Evolutionary conservation across 23 tunicate genomes (phyloP).

Genomic region (Phallusia fumigata): DNA sequence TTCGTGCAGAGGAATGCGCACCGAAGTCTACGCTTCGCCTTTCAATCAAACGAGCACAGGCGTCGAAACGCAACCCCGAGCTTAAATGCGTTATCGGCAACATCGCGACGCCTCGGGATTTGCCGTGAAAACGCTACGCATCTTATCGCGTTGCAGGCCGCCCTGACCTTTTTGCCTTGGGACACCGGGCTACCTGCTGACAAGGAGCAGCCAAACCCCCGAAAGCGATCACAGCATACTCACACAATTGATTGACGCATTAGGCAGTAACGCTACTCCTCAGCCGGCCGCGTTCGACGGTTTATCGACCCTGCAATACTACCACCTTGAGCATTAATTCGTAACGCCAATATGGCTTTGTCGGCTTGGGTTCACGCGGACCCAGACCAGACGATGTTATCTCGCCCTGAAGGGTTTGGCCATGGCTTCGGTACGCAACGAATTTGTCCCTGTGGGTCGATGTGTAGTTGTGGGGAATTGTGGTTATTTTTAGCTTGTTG

Average conservation of each 20-base stretch:
- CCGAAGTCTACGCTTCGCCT: too few relatives aligned
- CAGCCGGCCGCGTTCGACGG: background rate
- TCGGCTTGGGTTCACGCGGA: background rate
- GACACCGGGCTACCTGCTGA: too few relatives aligned
- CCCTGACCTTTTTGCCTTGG: background rate
- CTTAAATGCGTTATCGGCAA: background rate
- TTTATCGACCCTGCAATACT: background rate
- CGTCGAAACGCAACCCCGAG: too few relatives aligned
- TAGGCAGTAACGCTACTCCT: background rate
- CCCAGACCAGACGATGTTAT: slow-evolving; percentile 3
- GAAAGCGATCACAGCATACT: background rate
- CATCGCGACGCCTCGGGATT: background rate
- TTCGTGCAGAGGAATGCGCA: too few relatives aligned
- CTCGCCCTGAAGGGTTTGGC: background rate
- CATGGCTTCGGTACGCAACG: too few relatives aligned
- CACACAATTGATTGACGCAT: background rate
- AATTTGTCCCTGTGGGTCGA: too few relatives aligned
- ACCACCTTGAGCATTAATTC: background rate
- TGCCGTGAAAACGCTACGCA: background rate
- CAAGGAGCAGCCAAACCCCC: too few relatives aligned
- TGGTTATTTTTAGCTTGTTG: too few relatives aligned
- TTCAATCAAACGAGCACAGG: too few relatives aligned
- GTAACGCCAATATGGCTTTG: background rate
- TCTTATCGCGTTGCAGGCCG: background rate
- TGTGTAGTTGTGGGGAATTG: too few relatives aligned